Evolutionary conservation across 1,140 invertebrate species (phyloP), one percentile per base, ranked within the genome.

Genomic region (Brachystomella parvula): DNA sequence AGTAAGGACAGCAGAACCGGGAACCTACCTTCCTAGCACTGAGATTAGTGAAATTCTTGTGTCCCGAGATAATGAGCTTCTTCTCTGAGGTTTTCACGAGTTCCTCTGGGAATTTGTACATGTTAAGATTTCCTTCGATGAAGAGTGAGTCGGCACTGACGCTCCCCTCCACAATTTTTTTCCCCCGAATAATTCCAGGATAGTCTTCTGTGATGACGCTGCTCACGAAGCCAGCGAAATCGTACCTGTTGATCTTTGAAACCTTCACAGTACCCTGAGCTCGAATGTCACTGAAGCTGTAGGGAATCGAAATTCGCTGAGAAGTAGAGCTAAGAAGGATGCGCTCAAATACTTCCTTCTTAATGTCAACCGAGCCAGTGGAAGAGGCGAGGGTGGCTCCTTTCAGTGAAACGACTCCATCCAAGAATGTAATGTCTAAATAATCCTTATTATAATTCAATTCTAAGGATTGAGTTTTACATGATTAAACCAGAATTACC

Each of bases 31-130:
- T 56, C 33, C 58, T 44, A 21, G 63, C 65, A 12, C 1, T 17
- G 1, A 70, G 15, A 30, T 47, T 15, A 2, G 39, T n/a, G 47
- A 69, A 65, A 6, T 32, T 47, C 15, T 70, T 64, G 9, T 39
- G 12, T 33, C 64, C 69, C 31, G 24, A 33, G 2, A 67, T 15
- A 1, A 53, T 21, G 3, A 67, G 32, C 12, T 29, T 19, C 28
- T 33, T 24, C 31, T 67, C 35, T 24, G 24, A 32, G 28, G n/a
- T 39, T n/a, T 15, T 28, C 1, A 70, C n/a, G 30, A 61, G 66
- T 0, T 24, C 69, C 39, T 44, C 1, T n/a, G 69, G 69, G 32
- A 70, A 70, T 0, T n/a, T 17, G 6, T 62, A n/a, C 26, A 6
- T 21, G 28, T 70, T 70, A 29, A 65, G 35, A 24, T 1, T 63